Conservation (phyloP, 2,113 vertebrate species). For the Neogale vison region DNA sequence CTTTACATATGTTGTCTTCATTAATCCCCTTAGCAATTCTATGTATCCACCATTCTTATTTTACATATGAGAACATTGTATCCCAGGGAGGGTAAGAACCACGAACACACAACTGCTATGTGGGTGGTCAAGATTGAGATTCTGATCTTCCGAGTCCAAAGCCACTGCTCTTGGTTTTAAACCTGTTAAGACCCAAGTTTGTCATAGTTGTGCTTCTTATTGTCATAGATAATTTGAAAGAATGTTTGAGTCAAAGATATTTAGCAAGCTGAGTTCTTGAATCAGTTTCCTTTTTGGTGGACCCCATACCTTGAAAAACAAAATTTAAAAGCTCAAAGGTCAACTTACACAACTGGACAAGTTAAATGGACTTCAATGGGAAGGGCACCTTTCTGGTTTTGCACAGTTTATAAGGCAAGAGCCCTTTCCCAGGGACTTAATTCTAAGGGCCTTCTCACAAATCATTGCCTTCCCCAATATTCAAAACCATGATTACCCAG, state of each 20-base stretch:
- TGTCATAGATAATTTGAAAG: neutral
- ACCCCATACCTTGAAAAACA: neutral
- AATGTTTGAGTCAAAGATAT: neutral
- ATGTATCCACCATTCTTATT: neutral
- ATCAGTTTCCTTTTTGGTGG: neutral
- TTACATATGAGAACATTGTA: neutral
- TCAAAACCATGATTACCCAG: neutral
- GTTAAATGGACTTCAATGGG: neutral
- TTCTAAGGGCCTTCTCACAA: neutral
- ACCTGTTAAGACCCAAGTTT: neutral
- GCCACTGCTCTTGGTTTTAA: neutral
- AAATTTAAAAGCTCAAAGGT: neutral
- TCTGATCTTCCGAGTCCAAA: neutral
- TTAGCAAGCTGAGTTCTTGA: neutral
- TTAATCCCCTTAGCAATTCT: neutral
- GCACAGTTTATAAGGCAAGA: neutral
- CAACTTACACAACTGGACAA: neutral
- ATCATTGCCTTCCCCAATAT: neutral
- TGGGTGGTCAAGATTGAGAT: neutral
- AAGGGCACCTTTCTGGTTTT: neutral
- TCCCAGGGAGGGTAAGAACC: neutral
- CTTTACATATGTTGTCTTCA: neutral
- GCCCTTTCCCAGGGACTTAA: neutral
- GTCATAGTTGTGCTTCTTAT: neutral
- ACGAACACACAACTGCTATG: neutral